Base-by-base conservation (phyloP, 1,140 invertebrate genomes). In the Latrodectus geometricus region DNA sequence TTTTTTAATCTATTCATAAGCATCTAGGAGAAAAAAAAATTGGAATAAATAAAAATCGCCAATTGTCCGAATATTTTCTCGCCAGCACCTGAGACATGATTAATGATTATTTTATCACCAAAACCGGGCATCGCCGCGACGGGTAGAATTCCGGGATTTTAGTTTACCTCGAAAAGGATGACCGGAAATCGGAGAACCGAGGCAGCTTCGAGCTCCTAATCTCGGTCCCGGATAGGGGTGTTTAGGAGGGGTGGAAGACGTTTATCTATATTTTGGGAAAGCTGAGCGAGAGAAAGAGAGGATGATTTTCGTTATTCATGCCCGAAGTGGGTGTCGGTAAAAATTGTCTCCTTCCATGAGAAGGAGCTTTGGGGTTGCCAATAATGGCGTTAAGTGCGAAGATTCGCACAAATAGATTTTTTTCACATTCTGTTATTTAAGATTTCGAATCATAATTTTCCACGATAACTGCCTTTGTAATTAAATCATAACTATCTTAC, bases 101-200 rank as follows among this genome's bases (percentile, higher is more conserved):
- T 86, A 86, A 86, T 86, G 83, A 86, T 86, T 86, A 78, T 86
- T 86, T 86, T 86, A 86, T 86, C 83, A 74, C 83, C 83, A 86
- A 86, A 75, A 61, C 69, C 69, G 69, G 79, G 79, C 35, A 73
- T 73, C 74, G 61, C 54, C 66, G 74, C 81, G 74, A 35, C 35
- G 35, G 35, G 35, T 35, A 35, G 35, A 35, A 80, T 70, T n/a
- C 69, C 77, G 35, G 66, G 66, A 35, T 86, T 86, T 86, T 50
- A 74, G 80, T 72, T 61, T 83, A 74, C 70, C 70, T 66, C 50
- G 50, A 72, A 78, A 78, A 56, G 54, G 68, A 86, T 86, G 83
- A 86, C 83, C 83, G 83, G 83, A 86, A 86, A 86, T 74, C 83
- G 48, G 83, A 86, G 83, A 86, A 68, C 82, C 82, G 23, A 35